Evolutionary conservation across 1,140 invertebrate species (phyloP), one percentile per base, ranked within the genome.

Genomic region (Lasioglossum albipes): DNA sequence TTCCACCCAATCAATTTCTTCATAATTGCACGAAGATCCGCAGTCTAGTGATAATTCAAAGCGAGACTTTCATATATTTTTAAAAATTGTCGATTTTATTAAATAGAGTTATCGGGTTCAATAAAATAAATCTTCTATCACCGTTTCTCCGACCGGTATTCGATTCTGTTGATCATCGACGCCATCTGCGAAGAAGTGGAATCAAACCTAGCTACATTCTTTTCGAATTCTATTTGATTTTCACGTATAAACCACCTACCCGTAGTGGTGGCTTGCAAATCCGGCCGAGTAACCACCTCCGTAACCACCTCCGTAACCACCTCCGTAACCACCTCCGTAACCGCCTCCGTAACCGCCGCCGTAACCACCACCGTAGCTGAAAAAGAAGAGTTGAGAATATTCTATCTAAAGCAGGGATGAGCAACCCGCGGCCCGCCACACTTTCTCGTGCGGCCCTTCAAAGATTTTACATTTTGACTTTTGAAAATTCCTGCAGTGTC

Each of bases 331-430:
- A 2, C 36, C 36, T 5, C 36, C 36, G 18, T 85, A 81, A 61
- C 78, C 72, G 1, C 62, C 16, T 0, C 62, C 62, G 27, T 59
- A 59, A n/a, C 57, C 57, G 1, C 27, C 27, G 27, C 27, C 27
- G 27, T 59, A 59, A 59, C 57, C 57, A n/a, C 73, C 72, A 16
- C 71, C 66, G 20, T 57, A 52, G 1, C 84, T 86, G 41, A 71
- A 71, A 62, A 7, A n/a, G 7, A 18, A 54, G 18, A 54, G 2
- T 49, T 54, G 52, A 54, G 3, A 18, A 49, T 49, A 27, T 27
- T 27, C 27, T 27, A 27, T 27, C 27, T 27, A 9, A 13, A 49
- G 13, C n/a, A n/a, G n/a, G n/a, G n/a, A n/a, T n/a, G n/a, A n/a
- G n/a, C n/a, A n/a, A n/a, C n/a, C n/a, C n/a, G n/a, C n/a, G n/a